Percentiles rank a stretch among this genome's conserved stretches.
Evolutionary conservation across 2,888 invertebrate genomes (phyloP).

Genomic region (Eupelmus urozonus): DNA sequence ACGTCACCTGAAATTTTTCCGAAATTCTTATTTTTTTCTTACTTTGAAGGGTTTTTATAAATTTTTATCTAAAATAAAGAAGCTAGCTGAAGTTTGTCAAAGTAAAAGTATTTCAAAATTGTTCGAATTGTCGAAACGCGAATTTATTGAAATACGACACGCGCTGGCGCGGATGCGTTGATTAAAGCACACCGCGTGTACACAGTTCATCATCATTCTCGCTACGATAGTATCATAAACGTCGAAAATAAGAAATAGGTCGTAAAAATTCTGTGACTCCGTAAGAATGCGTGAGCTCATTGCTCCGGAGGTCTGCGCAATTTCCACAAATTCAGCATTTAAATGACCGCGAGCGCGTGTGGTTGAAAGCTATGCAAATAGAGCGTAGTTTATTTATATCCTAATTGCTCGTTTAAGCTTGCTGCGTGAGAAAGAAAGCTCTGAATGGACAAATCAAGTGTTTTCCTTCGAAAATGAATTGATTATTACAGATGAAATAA

Average conservation of each 20-base stretch:
- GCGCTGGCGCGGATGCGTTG: too few species aligned
- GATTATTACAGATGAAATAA: too few species aligned
- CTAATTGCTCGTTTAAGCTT: conserved; percentile 19
- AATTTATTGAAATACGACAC: background rate
- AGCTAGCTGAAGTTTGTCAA: too few species aligned
- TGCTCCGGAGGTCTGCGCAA: conserved; percentile 22
- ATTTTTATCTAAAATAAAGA: too few species aligned
- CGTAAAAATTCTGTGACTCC: conserved; percentile 4
- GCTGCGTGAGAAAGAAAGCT: background rate
- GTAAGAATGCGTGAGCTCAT: conserved; percentile 17
- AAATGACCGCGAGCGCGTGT: conserved; percentile 6
- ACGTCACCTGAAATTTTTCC: conserved; percentile 81
- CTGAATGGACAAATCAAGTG: background rate
- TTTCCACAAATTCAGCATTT: conserved; percentile 38
- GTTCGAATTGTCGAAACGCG: background rate
- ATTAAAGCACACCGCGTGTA: background rate
- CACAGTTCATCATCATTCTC: background rate
- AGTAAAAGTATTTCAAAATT: too few species aligned
- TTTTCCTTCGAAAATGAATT: background rate
- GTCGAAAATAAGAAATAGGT: conserved; percentile 18
- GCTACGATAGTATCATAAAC: conserved; percentile 1
- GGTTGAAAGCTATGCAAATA: conserved; percentile 4
- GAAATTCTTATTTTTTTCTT: background rate
- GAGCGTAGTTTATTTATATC: conserved; percentile 9
- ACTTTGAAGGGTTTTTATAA: background rate